Evolutionary conservation across 2,797 vertebrate genomes (phyloP), one percentile per base, ranked within the genome.

Genomic region (Tapera naevia): DNA sequence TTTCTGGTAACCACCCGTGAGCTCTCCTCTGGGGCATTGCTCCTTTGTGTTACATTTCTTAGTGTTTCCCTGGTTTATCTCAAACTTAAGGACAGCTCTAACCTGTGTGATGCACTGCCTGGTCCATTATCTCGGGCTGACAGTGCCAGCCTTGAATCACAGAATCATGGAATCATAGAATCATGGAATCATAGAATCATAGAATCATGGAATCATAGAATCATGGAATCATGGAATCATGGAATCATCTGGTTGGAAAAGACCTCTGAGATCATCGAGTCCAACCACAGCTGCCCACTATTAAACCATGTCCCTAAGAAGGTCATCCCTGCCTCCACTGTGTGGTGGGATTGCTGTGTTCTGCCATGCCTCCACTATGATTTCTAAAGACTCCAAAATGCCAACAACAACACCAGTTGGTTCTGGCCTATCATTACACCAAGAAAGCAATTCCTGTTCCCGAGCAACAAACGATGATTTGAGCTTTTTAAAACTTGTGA

Each of bases 261-360:
- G n/a, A n/a, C n/a, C n/a, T n/a, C n/a, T n/a, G n/a, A n/a, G n/a
- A n/a, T n/a, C n/a, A n/a, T n/a, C n/a, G n/a, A n/a, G n/a, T n/a
- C n/a, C n/a, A n/a, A n/a, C n/a, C n/a, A n/a, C n/a, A n/a, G n/a
- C n/a, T n/a, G n/a, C n/a, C n/a, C n/a, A n/a, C n/a, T n/a, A n/a
- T n/a, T n/a, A n/a, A n/a, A n/a, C n/a, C n/a, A n/a, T n/a, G n/a
- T n/a, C n/a, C n/a, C n/a, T n/a, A n/a, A n/a, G n/a, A n/a, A n/a
- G n/a, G n/a, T n/a, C n/a, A n/a, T n/a, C n/a, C n/a, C n/a, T 66
- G 54, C 13, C 35, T 65, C 18, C 14, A 21, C 3, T 25, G 1
- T 1, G 1, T 0, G 0, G 32, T 56, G 46, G 4, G 23, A 67
- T 18, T 35, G 23, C 25, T 72, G 41, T 19, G 8, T 67, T 60